A percentile compares a stretch with the other conserved stretches of the same genome.
Conservation (phyloP, 2,797 vertebrate genomes). For the Ptychobarbus kaznakovi region DNA sequence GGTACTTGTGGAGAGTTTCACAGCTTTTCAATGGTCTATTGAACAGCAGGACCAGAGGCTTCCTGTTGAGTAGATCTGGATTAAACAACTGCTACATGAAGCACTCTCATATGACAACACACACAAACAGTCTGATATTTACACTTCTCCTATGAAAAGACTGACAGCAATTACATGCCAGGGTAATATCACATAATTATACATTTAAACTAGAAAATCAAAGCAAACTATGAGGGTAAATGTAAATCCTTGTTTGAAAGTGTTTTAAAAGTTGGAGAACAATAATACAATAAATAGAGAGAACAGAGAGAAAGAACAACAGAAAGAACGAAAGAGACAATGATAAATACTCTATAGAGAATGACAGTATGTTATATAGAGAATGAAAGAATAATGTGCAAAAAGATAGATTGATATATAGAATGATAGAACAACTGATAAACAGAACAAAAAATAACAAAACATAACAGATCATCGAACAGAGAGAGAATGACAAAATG, state of each 20-base stretch:
- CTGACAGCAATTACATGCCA: not conserved
- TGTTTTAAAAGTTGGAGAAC: conserved; percentile 62
- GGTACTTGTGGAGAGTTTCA: conserved; percentile 45
- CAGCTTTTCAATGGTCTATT: conserved; percentile 34
- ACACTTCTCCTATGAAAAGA: not conserved
- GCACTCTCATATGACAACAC: not conserved
- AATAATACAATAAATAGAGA: conserved; percentile 67
- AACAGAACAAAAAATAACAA: not conserved
- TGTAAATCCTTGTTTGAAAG: not conserved
- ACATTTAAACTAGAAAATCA: not conserved
- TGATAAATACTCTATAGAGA: conserved; percentile 70
- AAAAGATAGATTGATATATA: not conserved
- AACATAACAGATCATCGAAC: not conserved
- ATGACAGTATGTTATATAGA: conserved; percentile 60
- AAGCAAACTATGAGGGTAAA: not conserved
- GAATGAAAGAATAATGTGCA: not conserved
- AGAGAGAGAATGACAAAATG: not conserved
- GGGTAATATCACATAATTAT: not conserved
- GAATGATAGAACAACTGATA: not conserved
- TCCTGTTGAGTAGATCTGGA: conserved; percentile 29
- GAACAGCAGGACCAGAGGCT: conserved; percentile 20
- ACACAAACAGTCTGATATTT: not conserved
- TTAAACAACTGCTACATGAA: conserved; percentile 28
- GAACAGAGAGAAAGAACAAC: conserved; percentile 64
- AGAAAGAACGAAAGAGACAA: conserved; percentile 51